These are phyloP conservation scores for Orthonychiurus folsomi DNA, from an alignment of 2,888 invertebrate species.

Conservation along the genomic window DNA sequence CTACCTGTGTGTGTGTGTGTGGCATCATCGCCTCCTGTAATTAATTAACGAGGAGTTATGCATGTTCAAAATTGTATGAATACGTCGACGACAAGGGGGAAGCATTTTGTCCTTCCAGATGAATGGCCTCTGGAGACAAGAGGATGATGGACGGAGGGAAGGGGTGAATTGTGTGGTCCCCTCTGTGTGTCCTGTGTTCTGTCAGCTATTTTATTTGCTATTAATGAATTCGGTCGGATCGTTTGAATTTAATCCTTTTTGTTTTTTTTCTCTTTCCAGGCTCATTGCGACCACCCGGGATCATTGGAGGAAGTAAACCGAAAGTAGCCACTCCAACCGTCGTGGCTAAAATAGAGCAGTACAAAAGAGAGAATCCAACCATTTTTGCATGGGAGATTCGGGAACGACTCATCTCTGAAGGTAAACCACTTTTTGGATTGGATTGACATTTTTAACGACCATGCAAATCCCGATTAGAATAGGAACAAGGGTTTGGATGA, in stretches of 20 bases:
- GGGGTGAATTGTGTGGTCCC: too few species aligned
- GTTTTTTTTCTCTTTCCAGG: slow-evolving; percentile 52
- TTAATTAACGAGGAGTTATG: not conserved
- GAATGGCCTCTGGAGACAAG: too few species aligned
- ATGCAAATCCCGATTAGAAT: not conserved
- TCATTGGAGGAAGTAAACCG: slow-evolving; percentile 92
- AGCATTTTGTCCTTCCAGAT: too few species aligned
- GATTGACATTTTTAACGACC: not conserved
- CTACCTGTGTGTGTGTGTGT: not conserved
- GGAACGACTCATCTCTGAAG: slow-evolving; percentile 91
- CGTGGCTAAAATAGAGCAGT: slow-evolving; percentile 94
- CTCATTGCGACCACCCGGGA: slow-evolving; percentile 75
- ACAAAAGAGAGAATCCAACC: slow-evolving; percentile 95
- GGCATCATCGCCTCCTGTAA: not conserved
- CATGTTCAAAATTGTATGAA: not conserved
- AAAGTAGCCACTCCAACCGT: slow-evolving; percentile 96
- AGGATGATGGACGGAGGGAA: not conserved
- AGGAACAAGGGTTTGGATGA: not conserved
- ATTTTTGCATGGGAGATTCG: slow-evolving; percentile 99
- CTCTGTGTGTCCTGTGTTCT: too few species aligned
- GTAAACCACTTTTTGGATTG: slow-evolving; percentile 50
- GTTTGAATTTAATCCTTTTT: too few species aligned
- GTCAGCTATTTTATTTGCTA: not conserved
- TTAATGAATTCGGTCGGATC: not conserved
- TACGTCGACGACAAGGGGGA: not conserved